These are phyloP conservation scores for Perca flavescens DNA, from an alignment of 2,113 vertebrate species.

Conservation along the genomic window DNA sequence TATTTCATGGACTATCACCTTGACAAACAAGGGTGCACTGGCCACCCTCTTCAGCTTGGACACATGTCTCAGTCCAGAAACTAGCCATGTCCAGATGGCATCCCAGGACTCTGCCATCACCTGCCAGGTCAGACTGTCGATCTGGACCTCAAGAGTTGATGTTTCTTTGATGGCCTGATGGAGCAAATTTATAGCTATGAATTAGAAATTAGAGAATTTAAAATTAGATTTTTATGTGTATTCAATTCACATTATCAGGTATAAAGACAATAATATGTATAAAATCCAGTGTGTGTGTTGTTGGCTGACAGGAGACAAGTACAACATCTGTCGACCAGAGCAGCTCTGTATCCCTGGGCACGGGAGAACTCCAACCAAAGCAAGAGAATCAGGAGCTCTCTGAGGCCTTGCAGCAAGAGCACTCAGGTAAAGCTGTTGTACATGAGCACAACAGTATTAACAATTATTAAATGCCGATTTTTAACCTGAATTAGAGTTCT, in stretches of 20 bases:
- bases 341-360: conserved; percentile 27
- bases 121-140: conserved; percentile 69
- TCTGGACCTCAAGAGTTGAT: conserved; percentile 4
- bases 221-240: background rate
- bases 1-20: conserved; percentile 86
- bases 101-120: conserved; percentile 27
- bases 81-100: conserved; percentile 46
- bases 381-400: conserved; percentile 35
- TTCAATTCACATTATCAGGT: background rate
- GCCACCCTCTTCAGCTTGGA: conserved; percentile 86
- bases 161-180: background rate
- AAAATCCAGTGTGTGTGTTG: conserved; percentile 15
- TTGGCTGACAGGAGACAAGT: conserved; percentile 48
- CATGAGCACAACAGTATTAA: background rate
- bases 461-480: background rate
- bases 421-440: conserved; percentile 43
- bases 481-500: background rate
- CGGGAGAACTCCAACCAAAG: conserved; percentile 33
- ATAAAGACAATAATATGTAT: conserved; percentile 6
- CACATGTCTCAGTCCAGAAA: conserved; percentile 37
- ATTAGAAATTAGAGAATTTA: background rate
- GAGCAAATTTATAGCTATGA: background rate
- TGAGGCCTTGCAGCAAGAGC: conserved; percentile 38
- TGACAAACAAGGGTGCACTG: conserved; percentile 91
- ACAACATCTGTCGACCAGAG: conserved; percentile 23